Base-by-base conservation (phyloP, 2,113 vertebrate genomes). In the Odontesthes bonariensis region DNA sequence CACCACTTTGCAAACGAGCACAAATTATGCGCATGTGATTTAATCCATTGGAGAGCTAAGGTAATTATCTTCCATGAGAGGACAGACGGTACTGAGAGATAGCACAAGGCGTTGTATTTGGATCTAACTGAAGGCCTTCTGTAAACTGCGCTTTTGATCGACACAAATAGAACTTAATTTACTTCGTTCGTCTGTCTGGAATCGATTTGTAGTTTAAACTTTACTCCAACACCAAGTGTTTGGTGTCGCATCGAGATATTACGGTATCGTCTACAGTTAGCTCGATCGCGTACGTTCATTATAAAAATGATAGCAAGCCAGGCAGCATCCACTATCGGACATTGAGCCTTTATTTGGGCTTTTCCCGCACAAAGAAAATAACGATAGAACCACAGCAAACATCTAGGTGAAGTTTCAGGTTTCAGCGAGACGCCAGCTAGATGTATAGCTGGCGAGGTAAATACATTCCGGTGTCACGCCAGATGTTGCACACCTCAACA, bases 21-120 rank as follows among this genome's bases (percentile, higher is more conserved):
- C 38, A 79, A 82, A 90, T 79, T 9, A 61, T 69, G 1, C 31
- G 53, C 88, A 88, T 87, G 86, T 90, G 86, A 90, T 38, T 57
- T 22, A 17, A 81, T 38, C 32, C 44, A 66, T 8, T 14, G 1
- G 0, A 12, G n/a, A 63, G 17, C 8, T 51, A 42, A 56, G 14
- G 6, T 51, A 44, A 59, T n/a, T 0, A 61, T 14, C 38, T n/a
- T 55, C 47, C 19, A 0, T 33, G 32, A 17, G 8, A 27, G 14
- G 42, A 32, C 2, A 73, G 23, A 27, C 2, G 33, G 10, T 11
- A 4, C 1, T 5, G 11, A 52, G 22, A 2, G 1, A n/a, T 27
- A 27, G 3, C 27, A 27, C 27, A 27, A 27, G 27, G 1, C 1
- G 1, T 19, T 69, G 31, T 5, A 40, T 11, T 59, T 44, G 19